A percentile compares a stretch with the other conserved stretches of the same genome.
Conservation (phyloP, 1,140 invertebrate species). For the Platorchestia sp. region DNA sequence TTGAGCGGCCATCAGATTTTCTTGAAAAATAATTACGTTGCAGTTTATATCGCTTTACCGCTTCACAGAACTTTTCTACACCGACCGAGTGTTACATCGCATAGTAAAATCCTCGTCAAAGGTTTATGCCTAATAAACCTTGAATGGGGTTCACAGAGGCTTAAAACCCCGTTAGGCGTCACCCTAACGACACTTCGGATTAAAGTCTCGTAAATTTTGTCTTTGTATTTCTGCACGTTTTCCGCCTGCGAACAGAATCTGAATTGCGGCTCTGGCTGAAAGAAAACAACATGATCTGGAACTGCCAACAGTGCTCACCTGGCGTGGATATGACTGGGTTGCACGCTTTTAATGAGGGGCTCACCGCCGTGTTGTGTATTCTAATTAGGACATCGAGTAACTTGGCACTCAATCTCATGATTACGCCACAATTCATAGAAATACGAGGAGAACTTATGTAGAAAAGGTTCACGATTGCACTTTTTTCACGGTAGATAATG, state of each 20-base stretch:
- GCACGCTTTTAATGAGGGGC: neutral
- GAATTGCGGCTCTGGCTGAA: neutral
- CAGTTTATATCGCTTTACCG: neutral
- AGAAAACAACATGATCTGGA: neutral
- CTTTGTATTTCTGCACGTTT: neutral
- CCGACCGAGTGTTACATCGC: neutral
- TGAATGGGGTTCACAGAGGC: neutral
- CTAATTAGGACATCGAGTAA: neutral
- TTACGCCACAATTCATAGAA: neutral
- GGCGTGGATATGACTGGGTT: neutral
- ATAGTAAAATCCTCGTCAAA: neutral
- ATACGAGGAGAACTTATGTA: too few species aligned
- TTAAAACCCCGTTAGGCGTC: neutral
- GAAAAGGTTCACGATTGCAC: too few species aligned
- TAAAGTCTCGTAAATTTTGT: neutral
- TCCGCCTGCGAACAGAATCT: neutral
- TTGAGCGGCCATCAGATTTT: neutral
- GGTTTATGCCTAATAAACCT: neutral
- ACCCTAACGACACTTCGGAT: neutral
- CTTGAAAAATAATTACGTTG: neutral
- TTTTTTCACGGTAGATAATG: too few species aligned
- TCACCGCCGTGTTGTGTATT: too few species aligned
- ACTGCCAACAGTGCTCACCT: neutral
- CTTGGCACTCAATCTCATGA: neutral
- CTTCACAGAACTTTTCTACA: neutral